These are phyloP conservation scores for Astreopora myriophthalma DNA, from an alignment of 64 coral and sea anemone species.

Conservation along the genomic window DNA sequence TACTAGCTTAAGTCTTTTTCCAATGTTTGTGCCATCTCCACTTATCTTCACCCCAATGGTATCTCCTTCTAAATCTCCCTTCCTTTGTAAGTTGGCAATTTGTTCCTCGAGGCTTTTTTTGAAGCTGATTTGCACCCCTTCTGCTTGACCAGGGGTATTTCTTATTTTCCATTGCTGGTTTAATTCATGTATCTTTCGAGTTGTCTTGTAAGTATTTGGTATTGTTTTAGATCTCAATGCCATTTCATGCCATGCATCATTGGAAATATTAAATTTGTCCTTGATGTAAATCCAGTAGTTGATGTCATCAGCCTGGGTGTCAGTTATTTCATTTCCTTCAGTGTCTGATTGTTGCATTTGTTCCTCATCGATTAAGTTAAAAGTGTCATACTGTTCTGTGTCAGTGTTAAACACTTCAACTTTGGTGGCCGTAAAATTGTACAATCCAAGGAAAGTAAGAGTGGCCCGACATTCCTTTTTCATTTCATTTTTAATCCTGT, in stretches of 20 bases:
- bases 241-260: background rate
- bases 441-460: too few relatives aligned
- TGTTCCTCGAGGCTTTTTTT: background rate
- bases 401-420: too few relatives aligned
- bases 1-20: background rate
- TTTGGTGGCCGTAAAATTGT: too few relatives aligned
- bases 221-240: background rate
- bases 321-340: too few relatives aligned
- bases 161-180: background rate
- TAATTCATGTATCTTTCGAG: background rate
- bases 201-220: background rate
- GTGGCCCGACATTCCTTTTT: too few relatives aligned
- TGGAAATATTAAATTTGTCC: constrained; percentile 28
- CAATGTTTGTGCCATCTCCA: background rate
- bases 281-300: background rate
- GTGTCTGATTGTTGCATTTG: too few relatives aligned
- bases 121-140: background rate
- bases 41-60: background rate
- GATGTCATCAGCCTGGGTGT: constrained; percentile 10
- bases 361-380: too few relatives aligned
- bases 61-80: background rate
- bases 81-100: background rate
- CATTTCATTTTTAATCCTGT: too few relatives aligned
- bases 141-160: background rate
- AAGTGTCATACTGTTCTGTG: too few relatives aligned